A percentile compares a stretch with the other conserved stretches of the same genome.
Conservation (phyloP, 2,888 invertebrate species). For the Bibio marci region DNA sequence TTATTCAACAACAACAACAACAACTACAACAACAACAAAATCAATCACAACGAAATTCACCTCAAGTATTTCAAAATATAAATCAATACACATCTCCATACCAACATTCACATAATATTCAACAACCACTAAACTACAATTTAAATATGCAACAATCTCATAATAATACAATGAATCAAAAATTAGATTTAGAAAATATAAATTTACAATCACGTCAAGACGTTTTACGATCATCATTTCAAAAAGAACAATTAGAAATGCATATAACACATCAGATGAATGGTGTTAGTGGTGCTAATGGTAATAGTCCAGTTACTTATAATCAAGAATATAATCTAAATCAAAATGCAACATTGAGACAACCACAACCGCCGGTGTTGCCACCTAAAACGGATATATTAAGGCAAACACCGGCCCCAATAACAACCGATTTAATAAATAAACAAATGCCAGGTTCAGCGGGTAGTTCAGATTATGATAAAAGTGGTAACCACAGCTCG, state of each 20-base stretch:
- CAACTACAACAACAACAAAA: slow-evolving; percentile 4
- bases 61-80: slow-evolving; percentile 9
- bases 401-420: slow-evolving; percentile 3
- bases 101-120: neutral
- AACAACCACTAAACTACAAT: neutral
- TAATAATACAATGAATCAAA: neutral
- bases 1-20: neutral
- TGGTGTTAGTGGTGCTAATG: no score
- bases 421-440: slow-evolving; percentile 15
- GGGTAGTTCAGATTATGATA: slow-evolving; percentile 57
- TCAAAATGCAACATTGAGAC: slow-evolving; percentile 7
- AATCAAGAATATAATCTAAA: no score
- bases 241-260: slow-evolving; percentile 9
- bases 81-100: neutral
- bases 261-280: no score
- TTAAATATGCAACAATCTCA: neutral
- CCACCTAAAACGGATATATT: slow-evolving; percentile 1
- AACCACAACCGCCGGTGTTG: slow-evolving; percentile 4
- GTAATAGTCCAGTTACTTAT: no score
- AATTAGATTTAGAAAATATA: no score
- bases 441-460: slow-evolving; percentile 36
- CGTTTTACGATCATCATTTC: slow-evolving; percentile 10
- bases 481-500: slow-evolving; percentile 54
- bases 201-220: slow-evolving; percentile 21
- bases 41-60: slow-evolving; percentile 9